Base-by-base conservation (phyloP, 1,140 invertebrate species). In the Mamestra configurata region DNA sequence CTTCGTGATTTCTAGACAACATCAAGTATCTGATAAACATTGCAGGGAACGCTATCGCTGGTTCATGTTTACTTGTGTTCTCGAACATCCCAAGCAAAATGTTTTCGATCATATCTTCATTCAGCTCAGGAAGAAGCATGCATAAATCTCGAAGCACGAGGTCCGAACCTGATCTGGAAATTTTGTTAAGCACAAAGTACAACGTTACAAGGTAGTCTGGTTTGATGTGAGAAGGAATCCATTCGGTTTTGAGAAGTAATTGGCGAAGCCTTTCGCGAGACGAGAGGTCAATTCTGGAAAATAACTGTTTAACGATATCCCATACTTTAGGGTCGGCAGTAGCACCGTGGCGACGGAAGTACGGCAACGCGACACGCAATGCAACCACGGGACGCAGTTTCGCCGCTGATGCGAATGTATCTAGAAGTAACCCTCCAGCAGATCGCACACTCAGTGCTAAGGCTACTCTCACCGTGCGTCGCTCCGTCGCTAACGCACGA, bases 11-110 rank as follows among this genome's bases (percentile, higher is more conserved):
- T 61, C 83, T 82, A 78, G 83, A 79, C 7, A 88, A 55, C 27
- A 92, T 70, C 11, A 92, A 81, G 57, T 85, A 86, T 78, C 90
- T 91, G 1, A 81, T 81, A 49, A 88, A 81, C 55, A 93, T 73
- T 57, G 55, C 53, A 22, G 72, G 72, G n/a, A 11, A 59, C 0
- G 55, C 18, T 10, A 43, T 20, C 13, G 27, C 3, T 13, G 27
- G 35, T 1, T 7, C 55, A 27, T 27, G 22, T 4, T 20, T 11
- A 18, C 8, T 8, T 4, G 5, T 35, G 1, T 6, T 57, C 6
- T 59, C 53, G 13, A 75, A 15, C 20, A 46, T 10, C 10, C 13
- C 0, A 15, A 4, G 1, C 15, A 75, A 24, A 37, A 75, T 11
- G 0, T 18, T 43, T 27, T 68, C 71, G 18, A 90, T 61, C 46